Evolutionary conservation across 2,888 invertebrate species (phyloP), one percentile per base, ranked within the genome.

Genomic region (Melangyna quadrimaculata): DNA sequence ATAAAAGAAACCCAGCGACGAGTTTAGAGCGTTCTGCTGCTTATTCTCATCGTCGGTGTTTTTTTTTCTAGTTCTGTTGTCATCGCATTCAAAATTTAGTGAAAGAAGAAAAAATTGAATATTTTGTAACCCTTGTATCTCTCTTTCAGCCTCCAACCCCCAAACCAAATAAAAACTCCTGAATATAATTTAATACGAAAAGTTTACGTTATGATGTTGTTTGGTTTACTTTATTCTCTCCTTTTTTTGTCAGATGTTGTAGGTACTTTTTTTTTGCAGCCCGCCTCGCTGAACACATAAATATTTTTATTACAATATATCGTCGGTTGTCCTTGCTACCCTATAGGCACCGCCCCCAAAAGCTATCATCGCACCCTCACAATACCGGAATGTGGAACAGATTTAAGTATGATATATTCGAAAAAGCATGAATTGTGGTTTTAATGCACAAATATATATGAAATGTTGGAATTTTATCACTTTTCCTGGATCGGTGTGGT

Each of bases 381-480:
- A 63, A 43, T 24, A 65, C 72, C 22, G 57, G 37, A 51, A 61
- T 57, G 63, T 65, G 78, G 59, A 83, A 83, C 74, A 75, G 82
- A 83, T 79, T 87, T 88, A 88, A 88, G 88, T 87, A 87, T 88
- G 88, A 88, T 82, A 87, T 88, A 88, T 88, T 88, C 77, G 81
- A 79, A 87, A 87, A 88, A 88, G 88, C 86, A 88, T 87, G 82
- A 88, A 84, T 88, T 88, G 88, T 87, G 87, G 88, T 86, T 87
- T 88, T 79, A 88, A 87, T 74, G 84, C 88, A 84, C 72, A 87
- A 87, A 87, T 78, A 87, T 78, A 87, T 88, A 87, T 86, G 87
- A 81, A 80, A 87, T 77, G 87, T 81, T 80, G 74, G 73, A 83
- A 61, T 80, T 83, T 77, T 87, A 79, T 84, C 82, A 82, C 74